Evolutionary conservation across 2,797 vertebrate genomes (phyloP), one percentile per base, ranked within the genome.

Genomic region (Hylomyscus alleni): DNA sequence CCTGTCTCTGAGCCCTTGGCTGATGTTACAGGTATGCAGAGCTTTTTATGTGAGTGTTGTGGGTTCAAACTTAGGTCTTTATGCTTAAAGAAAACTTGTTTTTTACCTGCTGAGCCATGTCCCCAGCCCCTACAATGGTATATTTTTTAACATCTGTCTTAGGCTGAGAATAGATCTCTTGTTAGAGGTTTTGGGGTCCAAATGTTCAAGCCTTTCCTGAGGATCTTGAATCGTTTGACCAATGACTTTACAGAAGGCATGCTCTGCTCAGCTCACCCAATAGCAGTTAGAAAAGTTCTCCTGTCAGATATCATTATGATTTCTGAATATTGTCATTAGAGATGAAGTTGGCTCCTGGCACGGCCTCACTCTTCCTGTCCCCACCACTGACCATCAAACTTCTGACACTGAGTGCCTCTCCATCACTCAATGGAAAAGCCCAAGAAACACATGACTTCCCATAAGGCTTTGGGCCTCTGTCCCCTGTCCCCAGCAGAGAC

Each of bases 191-290:
- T 31, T 73, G n/a, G 26, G 56, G 56, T 20, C 22, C 72, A 72
- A 76, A 31, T 69, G 20, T 86, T 62, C 40, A 31, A n/a, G 84
- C 56, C 15, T n/a, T 89, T 73, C 65, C 75, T 22, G 20, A 92
- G 83, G 69, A 78, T 92, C 29, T 60, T 92, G 76, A 89, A 15
- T 37, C 62, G 5, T 83, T 54, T 72, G 81, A 62, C 34, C 40
- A 80, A 26, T 22, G 77, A 58, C 89, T 95, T 85, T 92, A 40
- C 56, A 50, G 91, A 77, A 87, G 80, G 62, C 22, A 17, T 6
- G 3, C 3, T 31, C 29, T 24, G 11, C n/a, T 40, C 40, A 31
- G 9, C 15, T 14, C 14, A 50, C 56, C 26, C 37, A 3, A 2
- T 14, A 37, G n/a, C 80, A 84, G 37, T 29, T 24, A 4, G 0